phyloP scores from a whole-genome alignment of 2,888 invertebrate species.

The Dryocosmus kuriphilus region DNA sequence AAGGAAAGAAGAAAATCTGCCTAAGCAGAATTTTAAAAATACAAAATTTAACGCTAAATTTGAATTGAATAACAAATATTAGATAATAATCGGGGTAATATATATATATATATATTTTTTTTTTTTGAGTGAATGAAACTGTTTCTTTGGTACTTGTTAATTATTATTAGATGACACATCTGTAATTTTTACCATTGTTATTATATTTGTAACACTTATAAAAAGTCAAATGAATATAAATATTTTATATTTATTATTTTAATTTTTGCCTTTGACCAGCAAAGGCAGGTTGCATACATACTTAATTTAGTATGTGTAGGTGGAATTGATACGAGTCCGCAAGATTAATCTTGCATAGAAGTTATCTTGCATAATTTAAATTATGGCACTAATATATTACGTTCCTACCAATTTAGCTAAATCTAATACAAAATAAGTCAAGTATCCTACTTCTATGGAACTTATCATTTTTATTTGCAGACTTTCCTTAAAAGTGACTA shows the following conservation, averaged over 20 bases:
- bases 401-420: neutral
- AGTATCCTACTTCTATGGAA: neutral
- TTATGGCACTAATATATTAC: neutral
- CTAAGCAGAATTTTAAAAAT: too few relatives aligned
- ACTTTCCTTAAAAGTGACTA: neutral
- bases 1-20: too few relatives aligned
- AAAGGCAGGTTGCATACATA: conserved; percentile 49
- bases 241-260: conserved; percentile 43
- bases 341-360: too few relatives aligned
- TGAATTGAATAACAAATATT: neutral
- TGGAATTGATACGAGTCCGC: conserved; percentile 46
- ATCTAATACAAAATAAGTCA: neutral
- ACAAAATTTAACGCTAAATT: too few relatives aligned
- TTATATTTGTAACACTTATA: conserved; percentile 32
- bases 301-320: conserved; percentile 35
- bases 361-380: conserved; percentile 20
- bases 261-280: conserved; percentile 52
- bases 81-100: neutral
- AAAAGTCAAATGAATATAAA: conserved; percentile 43
- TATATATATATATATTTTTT: neutral
- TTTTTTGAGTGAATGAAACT: neutral
- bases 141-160: neutral
- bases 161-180: neutral
- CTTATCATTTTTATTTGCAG: neutral
- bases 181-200: neutral